Conservation (phyloP, 30 jellyfish, hydroid and myxozoan genomes). For the Cassiopea andromeda region DNA sequence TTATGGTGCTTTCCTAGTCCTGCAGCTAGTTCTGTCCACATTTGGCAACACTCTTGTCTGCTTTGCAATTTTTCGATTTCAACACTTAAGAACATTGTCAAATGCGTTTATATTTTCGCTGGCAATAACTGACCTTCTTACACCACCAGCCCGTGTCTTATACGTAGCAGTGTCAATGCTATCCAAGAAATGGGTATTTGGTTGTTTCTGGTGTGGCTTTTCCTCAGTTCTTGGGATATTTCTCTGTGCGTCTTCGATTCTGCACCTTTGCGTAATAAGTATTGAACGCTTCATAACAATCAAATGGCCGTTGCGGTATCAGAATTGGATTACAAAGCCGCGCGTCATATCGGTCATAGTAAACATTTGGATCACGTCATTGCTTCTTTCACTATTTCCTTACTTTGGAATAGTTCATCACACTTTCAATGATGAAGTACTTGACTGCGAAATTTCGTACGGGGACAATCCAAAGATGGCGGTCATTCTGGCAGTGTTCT, state of each 20-base stretch:
- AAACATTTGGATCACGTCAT: slow-evolving; percentile 70
- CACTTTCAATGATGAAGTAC: slow-evolving; percentile 55
- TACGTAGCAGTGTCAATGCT: slow-evolving; percentile 64
- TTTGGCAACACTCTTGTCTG: slow-evolving; percentile 84
- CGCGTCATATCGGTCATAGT: slow-evolving; percentile 45
- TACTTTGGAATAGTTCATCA: slow-evolving; percentile 67
- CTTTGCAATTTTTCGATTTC: slow-evolving; percentile 69
- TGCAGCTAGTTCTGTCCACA: slow-evolving; percentile 52
- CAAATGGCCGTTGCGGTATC: slow-evolving; percentile 73
- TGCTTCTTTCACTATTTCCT: slow-evolving; percentile 77
- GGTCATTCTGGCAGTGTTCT: slow-evolving; percentile 50
- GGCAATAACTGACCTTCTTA: slow-evolving; percentile 83
- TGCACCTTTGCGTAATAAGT: slow-evolving; percentile 82
- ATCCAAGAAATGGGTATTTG: slow-evolving; percentile 70
- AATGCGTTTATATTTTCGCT: slow-evolving; percentile 70
- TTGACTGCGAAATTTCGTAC: slow-evolving; percentile 79
- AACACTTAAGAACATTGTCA: slow-evolving; percentile 54
- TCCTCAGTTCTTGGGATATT: slow-evolving; percentile 86
- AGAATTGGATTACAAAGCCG: slow-evolving; percentile 48
- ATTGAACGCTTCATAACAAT: slow-evolving; percentile 76
- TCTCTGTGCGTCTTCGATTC: slow-evolving; percentile 77
- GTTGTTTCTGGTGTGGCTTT: slow-evolving; percentile 83
- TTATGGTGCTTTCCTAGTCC: slow-evolving; percentile 41
- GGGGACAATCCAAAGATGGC: slow-evolving; percentile 62
- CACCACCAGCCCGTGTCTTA: slow-evolving; percentile 73